Base-by-base conservation (phyloP, 2,113 vertebrate genomes). In the Polypterus senegalus region DNA sequence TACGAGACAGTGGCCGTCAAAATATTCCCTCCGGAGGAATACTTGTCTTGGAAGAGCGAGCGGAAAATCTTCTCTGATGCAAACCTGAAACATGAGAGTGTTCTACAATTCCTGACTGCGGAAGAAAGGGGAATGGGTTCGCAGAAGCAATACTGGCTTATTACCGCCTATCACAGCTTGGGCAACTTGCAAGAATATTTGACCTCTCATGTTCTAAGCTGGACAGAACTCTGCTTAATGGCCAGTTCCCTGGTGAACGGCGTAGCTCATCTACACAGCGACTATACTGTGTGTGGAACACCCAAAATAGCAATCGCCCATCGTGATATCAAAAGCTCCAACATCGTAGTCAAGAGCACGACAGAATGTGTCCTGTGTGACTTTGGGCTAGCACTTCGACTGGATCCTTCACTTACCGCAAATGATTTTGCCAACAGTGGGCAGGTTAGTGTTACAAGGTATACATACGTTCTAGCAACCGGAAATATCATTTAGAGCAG, bases 141-240 rank as follows among this genome's bases (percentile, higher is more conserved):
- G 3, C 86, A 81, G 64, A 83, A 77, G 49, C 80, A 90, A 65
- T 93, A 94, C 67, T 94, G 91, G 92, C 86, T 94, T 67, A 89
- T 94, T 69, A 78, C 92, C 0, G 89, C 89, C 63, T 94, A 91
- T 76, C 80, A 91, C 68, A 75, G 83, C 66, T 70, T 85, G 0
- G 92, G 92, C n/a, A 94, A 93, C 73, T 83, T 94, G 69, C 92
- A 91, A 77, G 91, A 92, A 70, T 92, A 86, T 70, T 79, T 94
- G 8, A 74, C 79, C n/a, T 68, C 1, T 6, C 87, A 89, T 48
- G 43, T 83, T 5, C 80, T 94, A 49, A 87, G 77, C 79, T 94
- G 91, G 92, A 72, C 76, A 46, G 83, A 90, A 10, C 80, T 93
- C 51, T 80, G 88, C 11, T 70, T 80, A 54, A 85, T 91, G 83